Conservation (phyloP, 2,113 vertebrate genomes). For the Circaetus cinerascens region DNA sequence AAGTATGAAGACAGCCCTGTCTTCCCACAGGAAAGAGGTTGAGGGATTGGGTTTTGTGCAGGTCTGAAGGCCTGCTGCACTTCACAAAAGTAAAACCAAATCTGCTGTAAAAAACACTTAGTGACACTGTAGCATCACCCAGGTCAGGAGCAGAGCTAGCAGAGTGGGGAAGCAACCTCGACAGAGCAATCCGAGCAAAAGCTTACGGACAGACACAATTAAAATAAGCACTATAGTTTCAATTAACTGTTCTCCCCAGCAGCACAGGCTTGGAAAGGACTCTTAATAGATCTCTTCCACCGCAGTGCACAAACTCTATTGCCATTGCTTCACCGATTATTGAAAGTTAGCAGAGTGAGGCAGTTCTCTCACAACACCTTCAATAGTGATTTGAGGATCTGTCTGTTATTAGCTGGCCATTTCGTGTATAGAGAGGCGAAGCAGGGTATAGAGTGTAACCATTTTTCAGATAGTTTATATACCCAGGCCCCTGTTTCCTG, state of each 20-base stretch:
- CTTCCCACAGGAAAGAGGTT: background rate
- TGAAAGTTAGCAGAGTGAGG: conserved; percentile 64
- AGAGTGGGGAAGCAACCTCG: background rate
- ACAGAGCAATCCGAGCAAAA: background rate
- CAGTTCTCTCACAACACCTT: conserved; percentile 46
- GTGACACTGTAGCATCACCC: accelerated
- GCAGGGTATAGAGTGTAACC: background rate
- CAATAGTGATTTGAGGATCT: conserved; percentile 23
- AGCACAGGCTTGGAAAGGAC: conserved; percentile 35
- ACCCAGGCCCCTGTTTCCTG: background rate
- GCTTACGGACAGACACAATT: conserved; percentile 45
- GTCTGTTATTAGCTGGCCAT: conserved; percentile 15
- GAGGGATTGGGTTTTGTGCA: background rate
- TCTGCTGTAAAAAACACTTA: background rate
- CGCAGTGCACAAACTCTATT: conserved; percentile 64
- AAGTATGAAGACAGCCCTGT: background rate
- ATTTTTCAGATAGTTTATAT: background rate
- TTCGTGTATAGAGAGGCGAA: background rate
- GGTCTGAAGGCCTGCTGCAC: background rate
- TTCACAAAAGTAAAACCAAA: background rate
- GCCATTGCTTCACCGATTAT: conserved; percentile 34
- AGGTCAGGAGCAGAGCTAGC: background rate
- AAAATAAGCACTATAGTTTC: conserved; percentile 56
- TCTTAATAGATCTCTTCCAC: conserved; percentile 71
- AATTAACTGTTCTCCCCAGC: conserved; percentile 61